phyloP scores from a whole-genome alignment of 2,113 vertebrate species.

The Hemicordylus capensis region DNA sequence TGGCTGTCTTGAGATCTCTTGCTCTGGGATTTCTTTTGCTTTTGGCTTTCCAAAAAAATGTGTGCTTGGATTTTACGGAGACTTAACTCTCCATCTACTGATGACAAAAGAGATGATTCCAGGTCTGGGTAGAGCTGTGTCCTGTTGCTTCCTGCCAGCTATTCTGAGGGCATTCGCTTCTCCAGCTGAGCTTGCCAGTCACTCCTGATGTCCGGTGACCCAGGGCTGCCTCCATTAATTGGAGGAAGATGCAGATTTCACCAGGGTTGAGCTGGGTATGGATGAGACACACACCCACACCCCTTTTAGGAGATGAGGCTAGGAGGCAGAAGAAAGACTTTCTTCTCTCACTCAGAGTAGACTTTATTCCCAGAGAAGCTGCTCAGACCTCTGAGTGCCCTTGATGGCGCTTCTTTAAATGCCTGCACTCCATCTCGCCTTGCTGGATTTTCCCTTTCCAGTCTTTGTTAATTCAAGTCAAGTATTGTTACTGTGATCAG shows the following conservation, averaged over 20 bases:
- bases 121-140: not conserved
- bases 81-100: not conserved
- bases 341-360: not conserved
- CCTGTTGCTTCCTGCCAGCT: not conserved
- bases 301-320: not conserved
- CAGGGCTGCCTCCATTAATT: not conserved
- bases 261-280: slow-evolving; percentile 51
- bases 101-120: not conserved
- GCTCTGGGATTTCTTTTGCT: slow-evolving; percentile 11
- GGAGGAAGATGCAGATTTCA: slow-evolving; percentile 40
- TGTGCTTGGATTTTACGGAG: slow-evolving; percentile 2
- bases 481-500: not conserved
- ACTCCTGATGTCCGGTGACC: not conserved
- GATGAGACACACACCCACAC: slow-evolving; percentile 31
- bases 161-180: not conserved
- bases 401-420: not conserved
- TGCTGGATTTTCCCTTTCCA: not conserved
- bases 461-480: not conserved
- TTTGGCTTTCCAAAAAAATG: slow-evolving; percentile 1
- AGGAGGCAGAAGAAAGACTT: not conserved
- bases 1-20: slow-evolving; percentile 20
- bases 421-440: not conserved
- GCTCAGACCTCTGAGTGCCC: not conserved
- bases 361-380: not conserved
- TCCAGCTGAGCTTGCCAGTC: not conserved